These are phyloP conservation scores for Scaptomyza hsui DNA, from an alignment of 1,140 invertebrate species.

Conservation along the genomic window DNA sequence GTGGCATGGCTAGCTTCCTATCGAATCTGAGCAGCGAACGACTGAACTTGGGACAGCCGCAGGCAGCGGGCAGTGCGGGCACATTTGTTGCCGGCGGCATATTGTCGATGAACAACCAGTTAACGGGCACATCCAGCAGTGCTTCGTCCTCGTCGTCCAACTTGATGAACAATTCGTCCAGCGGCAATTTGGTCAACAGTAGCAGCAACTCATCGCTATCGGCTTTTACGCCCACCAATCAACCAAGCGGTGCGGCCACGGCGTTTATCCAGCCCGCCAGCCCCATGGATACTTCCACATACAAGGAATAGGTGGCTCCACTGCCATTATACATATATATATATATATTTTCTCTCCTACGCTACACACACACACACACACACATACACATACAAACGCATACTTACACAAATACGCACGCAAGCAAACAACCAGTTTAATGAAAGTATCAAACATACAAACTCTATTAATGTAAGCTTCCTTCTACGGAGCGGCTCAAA, in stretches of 20 bases:
- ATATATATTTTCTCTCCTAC: conserved; percentile 52
- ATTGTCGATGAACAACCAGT: conserved; percentile 51
- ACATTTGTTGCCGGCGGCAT: conserved; percentile 69
- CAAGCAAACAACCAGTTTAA: conserved; percentile 73
- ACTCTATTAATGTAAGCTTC: conserved; percentile 55
- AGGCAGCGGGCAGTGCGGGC: conserved; percentile 36
- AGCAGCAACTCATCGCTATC: conserved; percentile 75
- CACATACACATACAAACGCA: conserved; percentile 23
- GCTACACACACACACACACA: conserved; percentile 21
- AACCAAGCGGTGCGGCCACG: conserved; percentile 57
- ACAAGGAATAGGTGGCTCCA: conserved; percentile 70
- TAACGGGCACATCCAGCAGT: conserved; percentile 47
- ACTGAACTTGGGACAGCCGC: conserved; percentile 48
- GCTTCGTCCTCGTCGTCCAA: conserved; percentile 73
- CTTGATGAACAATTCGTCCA: conserved; percentile 81
- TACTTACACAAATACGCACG: conserved; percentile 47
- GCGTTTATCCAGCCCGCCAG: conserved; percentile 86
- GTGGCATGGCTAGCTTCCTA: conserved; percentile 57
- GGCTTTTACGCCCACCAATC: conserved; percentile 80
- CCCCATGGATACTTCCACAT: conserved; percentile 87
- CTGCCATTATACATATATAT: conserved; percentile 34
- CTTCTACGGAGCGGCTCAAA: conserved; percentile 63
- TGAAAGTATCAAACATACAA: conserved; percentile 57
- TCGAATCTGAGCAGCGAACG: conserved; percentile 68
- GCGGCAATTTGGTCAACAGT: conserved; percentile 67